phyloP scores from a whole-genome alignment of 1,140 invertebrate species.

The Microplitis mediator region DNA sequence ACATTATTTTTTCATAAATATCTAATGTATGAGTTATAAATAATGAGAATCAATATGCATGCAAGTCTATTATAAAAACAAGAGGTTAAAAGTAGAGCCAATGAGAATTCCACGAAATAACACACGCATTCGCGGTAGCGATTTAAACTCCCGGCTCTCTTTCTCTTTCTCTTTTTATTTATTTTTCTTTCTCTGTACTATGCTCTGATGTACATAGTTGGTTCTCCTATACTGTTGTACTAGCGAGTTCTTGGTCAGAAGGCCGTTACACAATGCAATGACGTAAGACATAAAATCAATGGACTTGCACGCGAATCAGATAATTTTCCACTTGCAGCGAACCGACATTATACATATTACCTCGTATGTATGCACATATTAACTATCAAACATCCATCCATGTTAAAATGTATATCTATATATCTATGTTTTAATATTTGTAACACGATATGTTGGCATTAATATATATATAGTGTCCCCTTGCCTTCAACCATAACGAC shows the following conservation, averaged over 20 bases:
- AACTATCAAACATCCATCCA: no score
- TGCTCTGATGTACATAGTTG: neutral
- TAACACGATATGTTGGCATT: no score
- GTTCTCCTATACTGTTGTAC: no score
- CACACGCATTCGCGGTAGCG: slow-evolving; percentile 7
- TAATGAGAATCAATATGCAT: no score
- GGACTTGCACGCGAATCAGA: slow-evolving; percentile 14
- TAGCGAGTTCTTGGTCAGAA: neutral
- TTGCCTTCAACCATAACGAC: no score
- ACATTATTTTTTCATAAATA: no score
- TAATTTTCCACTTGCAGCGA: slow-evolving; percentile 7
- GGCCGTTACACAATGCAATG: slow-evolving; percentile 22
- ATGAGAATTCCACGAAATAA: slow-evolving; percentile 4
- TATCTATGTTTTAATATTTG: no score
- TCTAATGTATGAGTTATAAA: no score
- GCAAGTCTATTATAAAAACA: neutral
- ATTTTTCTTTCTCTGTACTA: no score
- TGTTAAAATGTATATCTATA: no score
- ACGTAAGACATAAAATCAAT: slow-evolving; percentile 20
- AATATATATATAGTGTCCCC: neutral
- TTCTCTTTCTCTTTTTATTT: neutral
- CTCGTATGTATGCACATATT: no score
- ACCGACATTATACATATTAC: neutral
- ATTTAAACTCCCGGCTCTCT: neutral
- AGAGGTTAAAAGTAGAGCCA: neutral